phyloP scores from a whole-genome alignment of 2,113 vertebrate genomes.

The Setophaga petechia region DNA sequence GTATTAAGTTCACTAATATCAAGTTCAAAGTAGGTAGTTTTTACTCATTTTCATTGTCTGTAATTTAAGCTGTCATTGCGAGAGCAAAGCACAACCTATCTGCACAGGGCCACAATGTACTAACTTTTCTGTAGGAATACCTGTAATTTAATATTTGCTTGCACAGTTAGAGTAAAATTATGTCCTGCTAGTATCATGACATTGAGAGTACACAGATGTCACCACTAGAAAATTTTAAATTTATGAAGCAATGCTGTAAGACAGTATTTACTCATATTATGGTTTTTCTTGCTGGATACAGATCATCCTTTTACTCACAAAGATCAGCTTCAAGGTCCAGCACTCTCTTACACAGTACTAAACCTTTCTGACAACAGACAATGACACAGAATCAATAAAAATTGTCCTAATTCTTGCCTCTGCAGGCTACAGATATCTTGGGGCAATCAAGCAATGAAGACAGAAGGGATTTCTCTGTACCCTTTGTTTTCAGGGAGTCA shows the following conservation, averaged over 20 bases:
- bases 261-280: background rate
- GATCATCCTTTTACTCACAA: background rate
- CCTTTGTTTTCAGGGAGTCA: background rate
- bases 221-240: background rate
- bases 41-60: background rate
- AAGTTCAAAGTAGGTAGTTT: background rate
- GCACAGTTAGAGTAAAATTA: background rate
- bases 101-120: background rate
- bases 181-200: background rate
- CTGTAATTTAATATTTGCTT: background rate
- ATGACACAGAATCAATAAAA: background rate
- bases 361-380: background rate
- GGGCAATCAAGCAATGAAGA: background rate
- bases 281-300: background rate
- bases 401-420: background rate
- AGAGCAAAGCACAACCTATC: background rate
- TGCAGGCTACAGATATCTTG: background rate
- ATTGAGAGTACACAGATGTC: background rate
- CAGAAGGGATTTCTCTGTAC: background rate
- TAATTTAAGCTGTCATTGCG: background rate
- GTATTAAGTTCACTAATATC: background rate
- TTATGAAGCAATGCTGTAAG: background rate
- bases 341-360: background rate
- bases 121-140: background rate
- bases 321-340: background rate